Evolutionary conservation across 2,113 vertebrate species (phyloP).

Genomic region (Microtus oregoni): DNA sequence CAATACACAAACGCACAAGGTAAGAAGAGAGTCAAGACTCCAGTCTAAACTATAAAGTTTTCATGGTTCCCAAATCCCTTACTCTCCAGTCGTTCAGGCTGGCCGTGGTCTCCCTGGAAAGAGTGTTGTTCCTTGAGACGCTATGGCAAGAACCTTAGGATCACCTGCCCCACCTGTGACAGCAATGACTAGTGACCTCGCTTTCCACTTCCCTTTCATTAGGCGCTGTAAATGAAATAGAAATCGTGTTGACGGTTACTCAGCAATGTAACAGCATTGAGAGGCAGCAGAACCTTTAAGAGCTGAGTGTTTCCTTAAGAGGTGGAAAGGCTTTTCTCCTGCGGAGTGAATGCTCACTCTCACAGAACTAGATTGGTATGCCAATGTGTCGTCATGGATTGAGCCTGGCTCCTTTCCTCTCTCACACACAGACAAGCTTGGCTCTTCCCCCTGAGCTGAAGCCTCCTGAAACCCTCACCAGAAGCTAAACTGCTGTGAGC

Average conservation of each 20-base stretch:
- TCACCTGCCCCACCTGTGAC: not conserved
- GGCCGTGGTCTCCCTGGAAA: not conserved
- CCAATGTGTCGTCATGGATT: not conserved
- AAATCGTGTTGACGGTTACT: not conserved
- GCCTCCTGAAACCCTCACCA: not conserved
- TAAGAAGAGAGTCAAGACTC: not conserved
- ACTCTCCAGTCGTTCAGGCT: not conserved
- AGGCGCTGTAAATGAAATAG: not conserved
- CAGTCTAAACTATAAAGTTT: not conserved
- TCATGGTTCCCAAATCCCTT: not conserved
- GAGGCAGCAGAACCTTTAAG: not conserved
- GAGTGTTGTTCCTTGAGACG: not conserved
- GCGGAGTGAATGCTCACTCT: not conserved
- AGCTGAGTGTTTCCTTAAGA: not conserved
- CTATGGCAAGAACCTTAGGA: not conserved
- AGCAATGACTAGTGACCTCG: not conserved
- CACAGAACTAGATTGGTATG: not conserved
- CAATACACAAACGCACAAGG: not conserved
- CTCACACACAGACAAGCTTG: not conserved
- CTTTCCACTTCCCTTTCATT: not conserved
- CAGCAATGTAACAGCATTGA: not conserved
- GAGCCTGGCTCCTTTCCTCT: not conserved
- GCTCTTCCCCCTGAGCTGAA: not conserved
- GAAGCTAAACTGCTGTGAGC: not conserved
- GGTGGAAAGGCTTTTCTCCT: not conserved